Conservation (phyloP, 64 coral and sea anemone species). For the Montipora capricornis region DNA sequence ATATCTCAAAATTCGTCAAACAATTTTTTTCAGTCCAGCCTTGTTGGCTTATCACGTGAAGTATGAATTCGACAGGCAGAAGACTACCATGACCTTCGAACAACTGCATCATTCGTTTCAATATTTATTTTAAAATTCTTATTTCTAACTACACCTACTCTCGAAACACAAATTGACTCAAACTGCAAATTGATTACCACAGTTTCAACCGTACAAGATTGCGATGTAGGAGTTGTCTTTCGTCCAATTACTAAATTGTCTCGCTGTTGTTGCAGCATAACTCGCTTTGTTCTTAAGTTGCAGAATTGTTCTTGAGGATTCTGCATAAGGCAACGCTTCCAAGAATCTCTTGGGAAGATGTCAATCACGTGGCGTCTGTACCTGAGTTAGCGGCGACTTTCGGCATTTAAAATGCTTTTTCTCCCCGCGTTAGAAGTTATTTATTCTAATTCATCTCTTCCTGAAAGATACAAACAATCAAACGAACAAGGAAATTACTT, state of each 20-base stretch:
- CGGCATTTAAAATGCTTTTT: background rate
- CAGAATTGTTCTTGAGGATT: background rate
- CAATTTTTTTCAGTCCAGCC: background rate
- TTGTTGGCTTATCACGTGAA: background rate
- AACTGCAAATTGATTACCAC: background rate
- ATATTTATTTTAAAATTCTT: background rate
- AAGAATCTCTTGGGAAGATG: background rate
- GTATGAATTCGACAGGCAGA: too few species aligned
- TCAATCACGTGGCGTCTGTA: background rate
- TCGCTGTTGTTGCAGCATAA: background rate
- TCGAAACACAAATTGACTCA: background rate
- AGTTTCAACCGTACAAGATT: background rate
- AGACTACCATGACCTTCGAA: too few species aligned
- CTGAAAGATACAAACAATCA: background rate
- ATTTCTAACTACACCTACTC: conserved; percentile 28
- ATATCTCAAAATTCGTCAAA: too few species aligned
- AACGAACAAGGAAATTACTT: too few species aligned
- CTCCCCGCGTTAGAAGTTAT: background rate
- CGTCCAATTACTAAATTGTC: background rate
- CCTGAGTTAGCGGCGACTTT: background rate
- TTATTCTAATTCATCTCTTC: background rate
- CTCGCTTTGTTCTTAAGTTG: background rate
- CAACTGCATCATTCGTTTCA: background rate
- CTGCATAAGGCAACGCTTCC: background rate
- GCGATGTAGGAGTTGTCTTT: background rate